phyloP scores from a whole-genome alignment of 1,140 invertebrate genomes.

The Eupristina koningsbergeri region DNA sequence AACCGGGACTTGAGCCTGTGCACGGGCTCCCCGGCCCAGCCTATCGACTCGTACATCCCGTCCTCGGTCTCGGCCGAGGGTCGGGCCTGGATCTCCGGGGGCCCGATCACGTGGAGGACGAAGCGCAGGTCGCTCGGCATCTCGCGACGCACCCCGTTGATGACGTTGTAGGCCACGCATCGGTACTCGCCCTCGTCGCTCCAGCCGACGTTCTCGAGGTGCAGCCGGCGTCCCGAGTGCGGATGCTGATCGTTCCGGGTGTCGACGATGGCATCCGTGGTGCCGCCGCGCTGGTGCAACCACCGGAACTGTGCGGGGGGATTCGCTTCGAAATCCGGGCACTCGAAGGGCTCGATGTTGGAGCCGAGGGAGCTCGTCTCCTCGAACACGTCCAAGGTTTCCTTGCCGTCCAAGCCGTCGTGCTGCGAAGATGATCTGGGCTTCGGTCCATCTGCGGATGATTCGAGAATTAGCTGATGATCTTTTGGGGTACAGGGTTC shows the following conservation, averaged over 20 bases:
- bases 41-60: conserved; percentile 65
- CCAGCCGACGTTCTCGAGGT: conserved; percentile 68
- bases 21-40: conserved; percentile 67
- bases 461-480: background rate
- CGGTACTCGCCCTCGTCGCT: conserved; percentile 70
- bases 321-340: conserved; percentile 86
- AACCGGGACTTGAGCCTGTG: conserved; percentile 66
- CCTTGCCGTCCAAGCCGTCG: background rate
- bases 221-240: conserved; percentile 58
- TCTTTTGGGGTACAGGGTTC: too few relatives aligned
- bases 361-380: conserved; percentile 69
- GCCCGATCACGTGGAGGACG: conserved; percentile 67
- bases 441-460: conserved; percentile 81
- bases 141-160: conserved; percentile 68
- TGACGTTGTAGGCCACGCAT: conserved; percentile 69
- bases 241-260: conserved; percentile 1
- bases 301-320: conserved; percentile 82
- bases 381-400: conserved; percentile 75
- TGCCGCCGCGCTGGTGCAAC: conserved; percentile 66
- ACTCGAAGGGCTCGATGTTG: conserved; percentile 83
- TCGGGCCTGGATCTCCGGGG: conserved; percentile 69
- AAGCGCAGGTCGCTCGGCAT: conserved; percentile 64
- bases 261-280: conserved; percentile 63
- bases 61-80: conserved; percentile 56
- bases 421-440: conserved; percentile 69